Evolutionary conservation across 2,113 vertebrate species (phyloP).

Genomic region (Ceratotherium simum): DNA sequence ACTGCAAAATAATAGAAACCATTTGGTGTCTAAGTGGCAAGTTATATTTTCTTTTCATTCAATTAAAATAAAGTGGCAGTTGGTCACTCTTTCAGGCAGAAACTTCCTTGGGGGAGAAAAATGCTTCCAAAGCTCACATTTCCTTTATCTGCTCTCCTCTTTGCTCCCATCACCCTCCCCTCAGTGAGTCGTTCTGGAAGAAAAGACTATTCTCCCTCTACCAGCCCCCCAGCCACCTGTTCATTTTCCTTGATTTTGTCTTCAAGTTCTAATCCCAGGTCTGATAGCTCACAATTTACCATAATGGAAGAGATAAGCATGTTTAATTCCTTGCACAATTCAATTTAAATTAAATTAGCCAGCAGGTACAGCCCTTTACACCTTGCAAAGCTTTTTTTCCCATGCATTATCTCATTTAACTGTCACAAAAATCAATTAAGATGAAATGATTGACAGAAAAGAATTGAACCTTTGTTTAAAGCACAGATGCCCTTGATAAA

Average conservation of each 20-base stretch:
- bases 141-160: background rate
- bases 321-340: conserved; percentile 52
- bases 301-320: conserved; percentile 34
- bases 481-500: conserved; percentile 36
- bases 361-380: conserved; percentile 13
- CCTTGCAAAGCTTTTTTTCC: conserved; percentile 30
- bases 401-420: conserved; percentile 43
- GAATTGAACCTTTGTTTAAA: conserved; percentile 33
- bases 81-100: background rate
- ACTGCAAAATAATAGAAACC: background rate
- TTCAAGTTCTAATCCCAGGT: conserved; percentile 25
- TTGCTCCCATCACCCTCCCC: background rate
- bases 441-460: conserved; percentile 58
- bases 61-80: background rate
- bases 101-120: background rate
- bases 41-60: conserved; percentile 46
- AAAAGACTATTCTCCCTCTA: background rate
- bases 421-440: conserved; percentile 59
- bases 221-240: background rate
- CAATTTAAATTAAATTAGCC: conserved; percentile 54
- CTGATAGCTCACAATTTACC: conserved; percentile 46
- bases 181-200: background rate
- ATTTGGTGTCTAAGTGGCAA: background rate
- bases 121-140: background rate
- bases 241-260: conserved; percentile 56